Evolutionary conservation across 2,113 vertebrate species (phyloP), one percentile per base, ranked within the genome.

Genomic region (Anseranas semipalmata): DNA sequence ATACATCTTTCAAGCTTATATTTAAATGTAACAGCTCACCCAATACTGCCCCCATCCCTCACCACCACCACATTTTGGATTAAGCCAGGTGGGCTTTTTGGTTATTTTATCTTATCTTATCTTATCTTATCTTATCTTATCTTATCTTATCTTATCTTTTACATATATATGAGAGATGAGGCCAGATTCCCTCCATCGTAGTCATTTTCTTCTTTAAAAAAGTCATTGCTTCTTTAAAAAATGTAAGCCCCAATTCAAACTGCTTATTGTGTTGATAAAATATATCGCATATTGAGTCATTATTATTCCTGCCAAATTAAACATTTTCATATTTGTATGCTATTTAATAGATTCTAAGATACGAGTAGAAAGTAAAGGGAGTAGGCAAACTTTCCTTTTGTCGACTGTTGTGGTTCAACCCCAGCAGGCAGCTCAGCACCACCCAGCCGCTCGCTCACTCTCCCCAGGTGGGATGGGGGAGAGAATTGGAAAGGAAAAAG

Each of bases 271-370:
- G 10, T 12, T 18, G 35, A 35, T 62, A 84, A 71, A 75, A 65
- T 28, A 12, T 12, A 15, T 3, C 65, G 16, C 13, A 19, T 56
- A 62, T 7, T 33, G 8, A 53, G 9, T 56, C 30, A 35, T 45
- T 39, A 6, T 41, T 41, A n/a, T 43, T 88, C 39, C 33, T 65
- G 15, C 1, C 28, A 83, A 88, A 79, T 27, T 45, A 58, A 81
- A n/a, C 2, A 5, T 48, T 43, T 86, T 24, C 12, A 5, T 27
- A 30, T 16, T 70, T 45, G 60, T 56, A 9, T 0, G 1, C 2
- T 52, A 28, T 43, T 90, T 58, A 14, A 2, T 39, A 20, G 13
- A n/a, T 84, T 80, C 4, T 8, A 41, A 39, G 6, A 1, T 12
- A 35, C 4, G 10, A 9, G 5, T 4, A 73, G 32, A 52, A 85